phyloP scores from a whole-genome alignment of 2,888 invertebrate species.

The Nycteola revayana region DNA sequence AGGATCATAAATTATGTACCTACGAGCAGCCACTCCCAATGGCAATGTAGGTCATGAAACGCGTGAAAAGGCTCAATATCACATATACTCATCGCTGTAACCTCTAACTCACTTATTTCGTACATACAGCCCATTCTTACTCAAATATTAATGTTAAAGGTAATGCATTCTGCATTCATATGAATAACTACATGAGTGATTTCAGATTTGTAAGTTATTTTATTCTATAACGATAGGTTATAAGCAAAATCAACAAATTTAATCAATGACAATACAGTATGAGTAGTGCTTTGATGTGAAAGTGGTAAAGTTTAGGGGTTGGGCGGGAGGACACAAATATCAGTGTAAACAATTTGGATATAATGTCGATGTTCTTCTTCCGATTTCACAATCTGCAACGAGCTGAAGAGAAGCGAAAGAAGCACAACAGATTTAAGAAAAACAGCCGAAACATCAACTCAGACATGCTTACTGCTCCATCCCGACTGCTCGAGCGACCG shows the following conservation, averaged over 20 bases:
- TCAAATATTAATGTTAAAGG: too few species aligned
- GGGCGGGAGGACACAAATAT: slow-evolving; percentile 12
- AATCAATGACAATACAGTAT: too few species aligned
- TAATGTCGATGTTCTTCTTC: slow-evolving; percentile 98
- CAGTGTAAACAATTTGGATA: slow-evolving; percentile 52
- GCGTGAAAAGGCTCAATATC: slow-evolving; percentile 23
- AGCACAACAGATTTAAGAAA: slow-evolving; percentile 44
- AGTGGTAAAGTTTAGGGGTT: neutral
- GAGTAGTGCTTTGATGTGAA: too few species aligned
- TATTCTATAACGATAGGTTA: too few species aligned
- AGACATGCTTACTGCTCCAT: slow-evolving; percentile 88
- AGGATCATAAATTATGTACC: slow-evolving; percentile 49
- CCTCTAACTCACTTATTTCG: slow-evolving; percentile 9
- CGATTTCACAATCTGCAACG: slow-evolving; percentile 95
- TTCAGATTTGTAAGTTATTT: too few species aligned
- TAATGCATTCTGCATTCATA: too few species aligned
- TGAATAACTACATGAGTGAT: neutral
- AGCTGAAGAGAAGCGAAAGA: slow-evolving; percentile 85
- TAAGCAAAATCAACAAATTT: too few species aligned
- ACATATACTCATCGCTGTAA: slow-evolving; percentile 9
- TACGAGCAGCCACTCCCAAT: slow-evolving; percentile 34
- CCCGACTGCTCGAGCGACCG: slow-evolving; percentile 91
- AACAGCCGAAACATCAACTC: slow-evolving; percentile 55
- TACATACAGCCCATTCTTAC: slow-evolving; percentile 3
- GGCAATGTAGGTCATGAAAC: slow-evolving; percentile 44